Evolutionary conservation across 2,797 vertebrate species (phyloP).

Genomic region (Halcyon leucocephala): DNA sequence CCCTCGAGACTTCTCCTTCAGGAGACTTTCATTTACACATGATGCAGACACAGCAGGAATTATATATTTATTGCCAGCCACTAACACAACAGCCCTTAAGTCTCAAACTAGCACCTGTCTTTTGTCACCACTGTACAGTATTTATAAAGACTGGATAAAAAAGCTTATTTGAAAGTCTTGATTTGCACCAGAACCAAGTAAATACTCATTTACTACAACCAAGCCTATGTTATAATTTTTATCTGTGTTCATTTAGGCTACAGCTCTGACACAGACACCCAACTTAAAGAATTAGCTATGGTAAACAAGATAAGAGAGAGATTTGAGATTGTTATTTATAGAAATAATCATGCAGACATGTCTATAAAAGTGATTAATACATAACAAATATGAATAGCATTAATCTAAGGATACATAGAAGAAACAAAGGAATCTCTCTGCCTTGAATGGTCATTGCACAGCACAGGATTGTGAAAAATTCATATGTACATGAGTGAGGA

Average conservation of each 20-base stretch:
- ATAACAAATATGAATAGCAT: background rate
- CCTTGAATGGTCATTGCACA: slow-evolving; percentile 19
- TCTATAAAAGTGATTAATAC: slow-evolving; percentile 17
- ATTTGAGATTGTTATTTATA: slow-evolving; percentile 45
- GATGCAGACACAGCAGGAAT: slow-evolving; percentile 38
- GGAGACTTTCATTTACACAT: slow-evolving; percentile 22
- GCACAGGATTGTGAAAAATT: background rate
- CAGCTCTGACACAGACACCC: background rate
- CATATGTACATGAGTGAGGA: accelerated
- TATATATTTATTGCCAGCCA: background rate
- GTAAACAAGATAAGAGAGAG: slow-evolving; percentile 3
- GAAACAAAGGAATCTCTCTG: slow-evolving; percentile 37
- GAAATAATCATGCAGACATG: background rate
- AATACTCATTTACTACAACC: slow-evolving; percentile 6
- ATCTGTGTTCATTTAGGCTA: slow-evolving; percentile 16
- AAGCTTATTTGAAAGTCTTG: background rate
- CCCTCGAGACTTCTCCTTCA: background rate
- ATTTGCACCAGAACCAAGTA: slow-evolving; percentile 21
- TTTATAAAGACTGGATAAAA: slow-evolving; percentile 21
- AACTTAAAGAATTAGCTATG: slow-evolving; percentile 3
- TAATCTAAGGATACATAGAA: slow-evolving; percentile 11
- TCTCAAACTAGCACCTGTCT: slow-evolving; percentile 27
- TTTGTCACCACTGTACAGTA: background rate
- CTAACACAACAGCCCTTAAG: background rate
- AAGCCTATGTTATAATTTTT: slow-evolving; percentile 2